Conservation (phyloP, 2,113 vertebrate genomes). For the Murina feae region DNA sequence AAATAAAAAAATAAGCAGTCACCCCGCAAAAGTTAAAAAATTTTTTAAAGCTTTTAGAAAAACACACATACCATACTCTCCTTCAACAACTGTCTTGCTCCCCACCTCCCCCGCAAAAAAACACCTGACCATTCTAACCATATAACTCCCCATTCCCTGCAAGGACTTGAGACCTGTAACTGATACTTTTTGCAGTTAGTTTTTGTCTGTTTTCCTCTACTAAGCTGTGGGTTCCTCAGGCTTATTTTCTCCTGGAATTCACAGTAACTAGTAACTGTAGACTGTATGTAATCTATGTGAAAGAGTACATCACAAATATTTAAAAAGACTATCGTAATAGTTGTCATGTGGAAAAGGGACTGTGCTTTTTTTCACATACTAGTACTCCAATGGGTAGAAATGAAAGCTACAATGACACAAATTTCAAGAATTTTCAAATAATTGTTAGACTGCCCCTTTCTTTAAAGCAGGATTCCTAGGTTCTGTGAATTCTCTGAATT, state of each 20-base stretch:
- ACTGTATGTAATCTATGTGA: neutral
- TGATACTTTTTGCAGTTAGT: neutral
- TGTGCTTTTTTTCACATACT: neutral
- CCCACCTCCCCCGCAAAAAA: neutral
- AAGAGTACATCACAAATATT: neutral
- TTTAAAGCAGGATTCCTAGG: neutral
- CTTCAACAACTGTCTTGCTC: neutral
- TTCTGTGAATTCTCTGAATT: conserved; percentile 6
- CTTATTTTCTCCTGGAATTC: neutral
- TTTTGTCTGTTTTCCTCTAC: neutral
- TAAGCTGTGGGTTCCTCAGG: neutral
- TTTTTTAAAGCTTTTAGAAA: too few relatives aligned
- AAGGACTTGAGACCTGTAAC: neutral
- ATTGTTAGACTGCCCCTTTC: neutral
- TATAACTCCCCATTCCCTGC: neutral
- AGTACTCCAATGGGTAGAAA: neutral
- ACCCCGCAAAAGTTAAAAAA: too few relatives aligned
- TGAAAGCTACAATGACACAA: neutral
- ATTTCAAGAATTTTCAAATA: conserved; percentile 27
- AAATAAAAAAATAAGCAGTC: too few relatives aligned
- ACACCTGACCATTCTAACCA: neutral
- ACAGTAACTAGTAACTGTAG: neutral
- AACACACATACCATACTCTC: neutral
- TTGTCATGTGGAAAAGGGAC: neutral
- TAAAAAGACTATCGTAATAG: neutral